phyloP scores from a whole-genome alignment of 2,113 vertebrate species.

The Nothobranchius furzeri region DNA sequence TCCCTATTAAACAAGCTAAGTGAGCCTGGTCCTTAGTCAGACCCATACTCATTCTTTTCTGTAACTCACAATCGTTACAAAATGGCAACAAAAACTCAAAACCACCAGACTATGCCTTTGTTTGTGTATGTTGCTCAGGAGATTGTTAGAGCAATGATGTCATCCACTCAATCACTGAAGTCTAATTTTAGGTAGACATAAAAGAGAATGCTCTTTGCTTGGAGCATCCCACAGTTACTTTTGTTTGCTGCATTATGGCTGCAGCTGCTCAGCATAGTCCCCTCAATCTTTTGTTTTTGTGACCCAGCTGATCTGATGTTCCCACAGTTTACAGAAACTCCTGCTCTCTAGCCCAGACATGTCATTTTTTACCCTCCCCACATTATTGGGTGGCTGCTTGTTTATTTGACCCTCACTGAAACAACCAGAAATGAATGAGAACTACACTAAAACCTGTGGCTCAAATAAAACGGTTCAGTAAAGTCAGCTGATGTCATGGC shows the following conservation, averaged over 20 bases:
- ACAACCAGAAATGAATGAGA: background rate
- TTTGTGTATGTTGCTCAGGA: too few species aligned
- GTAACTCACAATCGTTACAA: background rate
- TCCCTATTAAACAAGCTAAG: slow-evolving; percentile 33
- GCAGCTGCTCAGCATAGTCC: slow-evolving; percentile 46
- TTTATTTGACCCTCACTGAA: background rate
- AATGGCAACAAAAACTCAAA: background rate
- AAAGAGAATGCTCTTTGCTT: too few species aligned
- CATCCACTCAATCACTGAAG: too few species aligned
- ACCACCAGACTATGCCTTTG: too few species aligned
- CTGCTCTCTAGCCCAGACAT: slow-evolving; percentile 19
- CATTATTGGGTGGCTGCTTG: background rate
- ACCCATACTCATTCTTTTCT: background rate
- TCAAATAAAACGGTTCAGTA: background rate
- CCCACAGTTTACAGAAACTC: slow-evolving; percentile 37
- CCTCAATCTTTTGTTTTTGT: slow-evolving; percentile 45
- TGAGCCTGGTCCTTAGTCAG: slow-evolving; percentile 52
- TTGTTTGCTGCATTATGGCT: slow-evolving; percentile 4
- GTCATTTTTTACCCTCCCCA: slow-evolving; percentile 9
- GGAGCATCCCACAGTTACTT: too few species aligned
- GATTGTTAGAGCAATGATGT: too few species aligned
- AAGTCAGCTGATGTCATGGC: background rate
- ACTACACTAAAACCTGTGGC: slow-evolving; percentile 5
- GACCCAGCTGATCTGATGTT: slow-evolving; percentile 63
- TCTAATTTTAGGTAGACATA: too few species aligned